Percentiles rank a stretch among this genome's conserved stretches.
These are phyloP conservation scores for Erinaceus europaeus DNA, from an alignment of 2,113 vertebrate species.

Conservation along the genomic window DNA sequence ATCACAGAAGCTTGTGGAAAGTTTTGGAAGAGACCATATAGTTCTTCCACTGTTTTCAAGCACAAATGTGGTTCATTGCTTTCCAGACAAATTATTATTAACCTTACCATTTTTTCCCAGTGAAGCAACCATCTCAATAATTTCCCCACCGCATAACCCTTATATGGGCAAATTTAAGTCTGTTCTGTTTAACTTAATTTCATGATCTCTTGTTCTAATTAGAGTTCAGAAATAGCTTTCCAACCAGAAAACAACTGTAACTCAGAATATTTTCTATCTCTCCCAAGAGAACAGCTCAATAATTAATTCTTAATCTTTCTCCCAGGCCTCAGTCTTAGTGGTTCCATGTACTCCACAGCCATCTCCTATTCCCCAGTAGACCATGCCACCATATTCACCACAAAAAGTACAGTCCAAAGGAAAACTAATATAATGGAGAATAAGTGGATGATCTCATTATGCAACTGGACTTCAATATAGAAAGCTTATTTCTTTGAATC, in stretches of 20 bases:
- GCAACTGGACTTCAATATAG: neutral
- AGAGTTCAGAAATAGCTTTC: slow-evolving; percentile 21
- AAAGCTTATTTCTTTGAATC: neutral
- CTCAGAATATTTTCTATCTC: neutral
- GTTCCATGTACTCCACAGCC: neutral
- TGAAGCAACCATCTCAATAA: slow-evolving; percentile 10
- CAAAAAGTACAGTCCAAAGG: neutral
- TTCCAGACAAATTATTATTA: slow-evolving; percentile 65
- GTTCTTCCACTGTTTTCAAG: slow-evolving; percentile 31
- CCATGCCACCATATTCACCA: neutral
- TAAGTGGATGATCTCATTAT: neutral
- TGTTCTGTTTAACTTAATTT: slow-evolving; percentile 37
- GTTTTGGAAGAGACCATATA: neutral
- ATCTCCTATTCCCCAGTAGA: neutral
- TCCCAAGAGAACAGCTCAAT: neutral
- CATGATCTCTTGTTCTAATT: slow-evolving; percentile 41
- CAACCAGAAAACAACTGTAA: slow-evolving; percentile 3
- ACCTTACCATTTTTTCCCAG: neutral
- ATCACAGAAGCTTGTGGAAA: slow-evolving; percentile 48
- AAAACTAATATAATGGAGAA: neutral
- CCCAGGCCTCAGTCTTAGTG: neutral
- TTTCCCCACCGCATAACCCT: neutral
- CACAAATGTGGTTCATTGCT: slow-evolving; percentile 55
- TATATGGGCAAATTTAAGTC: slow-evolving; percentile 38
- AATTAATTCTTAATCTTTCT: neutral